phyloP scores from a whole-genome alignment of 2,113 vertebrate species.

The Mirza zaza region DNA sequence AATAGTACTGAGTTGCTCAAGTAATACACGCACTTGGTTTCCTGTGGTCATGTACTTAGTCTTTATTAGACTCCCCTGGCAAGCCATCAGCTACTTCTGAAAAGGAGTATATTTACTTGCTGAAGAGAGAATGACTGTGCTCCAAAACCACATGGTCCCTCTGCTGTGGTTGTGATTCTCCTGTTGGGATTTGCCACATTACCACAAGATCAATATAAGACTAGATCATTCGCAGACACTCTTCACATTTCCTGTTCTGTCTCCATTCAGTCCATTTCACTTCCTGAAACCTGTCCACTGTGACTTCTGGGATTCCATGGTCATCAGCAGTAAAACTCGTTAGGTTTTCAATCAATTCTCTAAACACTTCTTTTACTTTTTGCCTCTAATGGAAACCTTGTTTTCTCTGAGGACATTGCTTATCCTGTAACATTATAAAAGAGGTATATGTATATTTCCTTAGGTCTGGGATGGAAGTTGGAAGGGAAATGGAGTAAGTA shows the following conservation, averaged over 20 bases:
- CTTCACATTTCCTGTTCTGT: not conserved
- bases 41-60: not conserved
- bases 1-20: not conserved
- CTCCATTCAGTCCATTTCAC: not conserved
- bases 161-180: not conserved
- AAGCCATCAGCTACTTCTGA: not conserved
- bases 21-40: not conserved
- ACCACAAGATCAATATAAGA: not conserved
- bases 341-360: not conserved
- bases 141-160: not conserved
- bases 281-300: not conserved
- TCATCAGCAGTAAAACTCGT: not conserved
- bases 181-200: not conserved
- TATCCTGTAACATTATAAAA: not conserved
- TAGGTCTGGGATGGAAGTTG: not conserved
- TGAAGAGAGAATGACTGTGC: not conserved
- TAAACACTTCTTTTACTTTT: not conserved
- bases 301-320: not conserved
- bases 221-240: not conserved
- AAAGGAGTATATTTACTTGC: not conserved
- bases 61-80: not conserved
- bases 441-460: not conserved
- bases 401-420: not conserved
- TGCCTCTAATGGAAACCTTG: not conserved
- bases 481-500: rapidly evolving